A percentile compares a stretch with the other conserved stretches of the same genome.
phyloP scores from a whole-genome alignment of 2,888 invertebrate genomes.

The Andrena bicolor region DNA sequence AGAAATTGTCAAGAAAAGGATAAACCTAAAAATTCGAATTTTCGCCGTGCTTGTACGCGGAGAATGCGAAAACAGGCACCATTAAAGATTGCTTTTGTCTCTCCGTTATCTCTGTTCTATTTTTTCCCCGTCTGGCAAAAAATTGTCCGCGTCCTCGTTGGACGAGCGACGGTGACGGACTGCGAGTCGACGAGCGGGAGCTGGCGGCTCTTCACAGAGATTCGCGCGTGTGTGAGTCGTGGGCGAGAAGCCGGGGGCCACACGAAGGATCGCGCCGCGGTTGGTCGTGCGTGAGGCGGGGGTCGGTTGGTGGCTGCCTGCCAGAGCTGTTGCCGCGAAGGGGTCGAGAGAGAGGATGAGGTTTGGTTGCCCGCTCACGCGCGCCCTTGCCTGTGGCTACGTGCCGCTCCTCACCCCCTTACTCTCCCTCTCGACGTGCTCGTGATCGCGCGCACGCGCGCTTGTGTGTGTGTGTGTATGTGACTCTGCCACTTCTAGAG shows the following conservation, averaged over 20 bases:
- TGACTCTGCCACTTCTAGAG: constrained; percentile 38
- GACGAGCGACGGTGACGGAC: constrained; percentile 81
- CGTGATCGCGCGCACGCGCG: constrained; percentile 1
- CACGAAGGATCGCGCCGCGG: constrained; percentile 70
- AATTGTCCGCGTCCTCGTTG: constrained; percentile 69
- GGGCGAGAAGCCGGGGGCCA: constrained; percentile 71
- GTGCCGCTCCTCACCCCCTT: constrained; percentile 65
- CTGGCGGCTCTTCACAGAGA: constrained; percentile 79
- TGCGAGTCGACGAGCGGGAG: constrained; percentile 84
- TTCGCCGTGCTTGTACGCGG: neutral
- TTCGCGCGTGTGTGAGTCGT: constrained; percentile 65
- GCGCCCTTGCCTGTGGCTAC: constrained; percentile 81
- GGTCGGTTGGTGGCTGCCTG: constrained; percentile 66
- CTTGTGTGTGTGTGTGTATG: constrained; percentile 6
- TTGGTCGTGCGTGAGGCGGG: constrained; percentile 66
- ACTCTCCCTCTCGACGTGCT: constrained; percentile 18
- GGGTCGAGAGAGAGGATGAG: constrained; percentile 61
- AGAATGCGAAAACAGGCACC: neutral
- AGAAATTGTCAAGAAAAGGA: no score
- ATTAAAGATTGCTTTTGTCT: neutral
- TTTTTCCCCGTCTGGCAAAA: neutral
- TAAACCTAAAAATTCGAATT: neutral
- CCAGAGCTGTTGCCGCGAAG: constrained; percentile 61
- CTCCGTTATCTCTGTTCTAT: neutral
- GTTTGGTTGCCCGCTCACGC: constrained; percentile 80